phyloP scores from a whole-genome alignment of 2,797 vertebrate species.

The Sebastes vulpes region DNA sequence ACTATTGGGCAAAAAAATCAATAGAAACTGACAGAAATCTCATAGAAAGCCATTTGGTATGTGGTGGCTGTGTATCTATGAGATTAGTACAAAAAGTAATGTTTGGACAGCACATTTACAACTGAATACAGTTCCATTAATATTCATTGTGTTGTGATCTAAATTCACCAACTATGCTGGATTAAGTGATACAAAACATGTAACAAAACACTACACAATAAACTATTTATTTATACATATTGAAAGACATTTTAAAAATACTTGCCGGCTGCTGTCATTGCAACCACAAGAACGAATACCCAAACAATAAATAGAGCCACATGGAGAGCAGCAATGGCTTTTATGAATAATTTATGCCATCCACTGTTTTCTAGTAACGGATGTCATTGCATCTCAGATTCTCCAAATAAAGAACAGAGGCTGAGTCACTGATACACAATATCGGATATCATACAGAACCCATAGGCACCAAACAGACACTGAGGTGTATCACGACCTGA shows the following conservation, averaged over 20 bases:
- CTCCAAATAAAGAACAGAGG: constrained; percentile 20
- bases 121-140: neutral
- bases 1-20: neutral
- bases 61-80: no score
- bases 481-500: neutral
- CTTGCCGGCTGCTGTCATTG: neutral
- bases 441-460: constrained; percentile 50
- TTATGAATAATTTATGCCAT: constrained; percentile 66
- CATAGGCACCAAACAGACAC: neutral
- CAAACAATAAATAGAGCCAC: constrained; percentile 22
- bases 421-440: constrained; percentile 23
- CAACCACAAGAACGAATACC: constrained; percentile 10
- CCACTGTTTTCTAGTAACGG: constrained; percentile 55
- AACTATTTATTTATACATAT: neutral
- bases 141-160: neutral
- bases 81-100: no score
- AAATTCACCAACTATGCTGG: neutral
- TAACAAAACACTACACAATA: neutral
- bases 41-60: no score
- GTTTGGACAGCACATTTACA: neutral
- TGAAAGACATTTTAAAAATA: neutral
- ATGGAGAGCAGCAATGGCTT: constrained; percentile 8
- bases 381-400: constrained; percentile 5
- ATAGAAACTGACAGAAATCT: neutral
- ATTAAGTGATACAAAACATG: neutral